Conservation (phyloP, 2,888 invertebrate genomes). For the Drosophila planitibia region DNA sequence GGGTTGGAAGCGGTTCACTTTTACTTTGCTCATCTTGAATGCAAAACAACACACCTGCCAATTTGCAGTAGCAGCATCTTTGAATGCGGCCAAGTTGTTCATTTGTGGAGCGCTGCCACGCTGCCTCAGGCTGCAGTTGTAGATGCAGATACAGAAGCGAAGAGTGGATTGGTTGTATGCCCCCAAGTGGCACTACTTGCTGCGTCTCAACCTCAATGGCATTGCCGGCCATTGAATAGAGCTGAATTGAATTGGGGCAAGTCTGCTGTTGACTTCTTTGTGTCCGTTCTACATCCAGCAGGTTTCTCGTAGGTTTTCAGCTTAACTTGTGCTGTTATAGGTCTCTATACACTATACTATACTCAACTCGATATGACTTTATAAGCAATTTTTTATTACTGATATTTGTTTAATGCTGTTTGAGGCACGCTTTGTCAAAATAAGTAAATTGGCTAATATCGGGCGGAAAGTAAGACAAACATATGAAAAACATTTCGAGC, state of each 20-base stretch:
- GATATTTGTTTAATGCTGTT: neutral
- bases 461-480: neutral
- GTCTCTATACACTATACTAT: neutral
- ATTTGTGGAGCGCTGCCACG: conserved; percentile 8
- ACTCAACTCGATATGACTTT: neutral
- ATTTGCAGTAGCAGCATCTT: conserved; percentile 39
- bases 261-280: conserved; percentile 4
- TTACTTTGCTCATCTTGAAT: conserved; percentile 34
- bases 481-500: neutral
- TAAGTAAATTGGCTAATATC: neutral
- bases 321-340: neutral
- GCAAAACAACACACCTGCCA: conserved; percentile 52
- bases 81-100: conserved; percentile 43
- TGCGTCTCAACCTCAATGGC: conserved; percentile 30
- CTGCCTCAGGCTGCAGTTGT: conserved; percentile 7
- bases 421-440: neutral
- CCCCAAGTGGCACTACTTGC: conserved; percentile 21
- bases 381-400: neutral
- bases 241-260: conserved; percentile 13
- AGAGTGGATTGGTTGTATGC: conserved; percentile 12
- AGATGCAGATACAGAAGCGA: neutral
- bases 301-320: neutral
- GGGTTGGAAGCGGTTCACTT: neutral
- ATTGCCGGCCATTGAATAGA: conserved; percentile 32
- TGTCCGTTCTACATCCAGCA: neutral